Conservation (phyloP, 2,797 vertebrate genomes). For the Phrynocephalus forsythii region DNA sequence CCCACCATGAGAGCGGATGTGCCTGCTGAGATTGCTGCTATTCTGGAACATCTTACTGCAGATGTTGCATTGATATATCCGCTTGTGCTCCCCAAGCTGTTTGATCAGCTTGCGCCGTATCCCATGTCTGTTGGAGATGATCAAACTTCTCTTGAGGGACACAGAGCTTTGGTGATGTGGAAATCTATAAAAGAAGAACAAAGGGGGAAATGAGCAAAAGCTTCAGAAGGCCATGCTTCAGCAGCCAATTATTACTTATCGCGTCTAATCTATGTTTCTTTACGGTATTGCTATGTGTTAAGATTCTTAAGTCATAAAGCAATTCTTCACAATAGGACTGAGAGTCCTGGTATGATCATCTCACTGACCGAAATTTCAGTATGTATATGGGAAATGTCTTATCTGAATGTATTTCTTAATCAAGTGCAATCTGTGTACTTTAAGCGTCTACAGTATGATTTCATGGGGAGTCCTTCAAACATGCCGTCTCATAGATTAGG, state of each 20-base stretch:
- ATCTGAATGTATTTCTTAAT: too few species aligned
- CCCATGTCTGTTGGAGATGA: constrained; percentile 80
- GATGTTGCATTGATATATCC: constrained; percentile 91
- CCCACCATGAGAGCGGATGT: constrained; percentile 95
- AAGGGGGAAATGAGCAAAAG: constrained; percentile 62
- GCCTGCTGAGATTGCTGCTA: constrained; percentile 98
- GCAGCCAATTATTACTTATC: not conserved
- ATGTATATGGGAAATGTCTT: too few species aligned
- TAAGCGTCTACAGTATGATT: too few species aligned
- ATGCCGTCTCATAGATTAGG: too few species aligned
- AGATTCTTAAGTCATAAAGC: too few species aligned
- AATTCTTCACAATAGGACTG: too few species aligned
- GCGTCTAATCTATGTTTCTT: too few species aligned
- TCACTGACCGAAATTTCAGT: too few species aligned
- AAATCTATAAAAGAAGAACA: constrained; percentile 74
- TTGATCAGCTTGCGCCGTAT: constrained; percentile 82
- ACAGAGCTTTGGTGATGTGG: constrained; percentile 76
- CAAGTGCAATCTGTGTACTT: too few species aligned
- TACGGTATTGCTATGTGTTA: too few species aligned
- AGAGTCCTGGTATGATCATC: too few species aligned
- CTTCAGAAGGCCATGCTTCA: not conserved
- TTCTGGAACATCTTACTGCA: constrained; percentile 98
- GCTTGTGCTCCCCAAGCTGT: constrained; percentile 90
- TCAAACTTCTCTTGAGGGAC: constrained; percentile 80
- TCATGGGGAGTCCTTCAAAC: too few species aligned